Base-by-base conservation (phyloP, 2,113 vertebrate genomes). In the Xyliphius kryptos region DNA sequence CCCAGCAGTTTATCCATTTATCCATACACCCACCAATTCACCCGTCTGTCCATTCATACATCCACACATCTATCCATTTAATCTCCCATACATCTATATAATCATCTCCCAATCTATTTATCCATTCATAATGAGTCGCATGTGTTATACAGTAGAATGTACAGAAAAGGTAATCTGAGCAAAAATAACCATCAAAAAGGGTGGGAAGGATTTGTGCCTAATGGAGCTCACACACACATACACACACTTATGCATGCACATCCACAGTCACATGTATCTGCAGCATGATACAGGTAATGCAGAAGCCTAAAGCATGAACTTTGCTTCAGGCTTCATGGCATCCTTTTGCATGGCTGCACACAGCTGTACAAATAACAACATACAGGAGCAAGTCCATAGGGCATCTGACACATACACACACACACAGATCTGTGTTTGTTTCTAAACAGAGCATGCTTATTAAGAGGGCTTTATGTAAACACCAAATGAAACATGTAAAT, bases 401-500 rank as follows among this genome's bases (percentile, higher is more conserved):
- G 58, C 59, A 61, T 62, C 58, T 58, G 49, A 51, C 54, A 55
- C 19, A 46, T n/a, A 56, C 59, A 41, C 56, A 50, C 56, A 60
- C 55, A 51, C 58, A 67, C 51, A 47, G 38, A 21, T 38, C 47
- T 62, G 56, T 75, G 69, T 74, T 74, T 75, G 73, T 75, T 75
- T 75, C 73, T 75, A 71, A 74, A 74, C 71, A 74, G 65, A 63
- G 69, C 66, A 49, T 75, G 69, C 68, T 75, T 72, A 72, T 75
- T 14, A 46, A 61, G 58, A 61, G 48, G 26, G 53, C 63, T 41
- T 14, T 55, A 61, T 61, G 65, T 61, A 71, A 74, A 71, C 65
- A 64, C 22, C 26, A 64, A 51, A 62, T 61, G 61, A 65, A 64
- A 59, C 49, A 16, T 52, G 26, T 22, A n/a, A n/a, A n/a, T n/a